A percentile compares a stretch with the other conserved stretches of the same genome.
Evolutionary conservation across 2,113 vertebrate genomes (phyloP).

Genomic region (Tinamus guttatus): DNA sequence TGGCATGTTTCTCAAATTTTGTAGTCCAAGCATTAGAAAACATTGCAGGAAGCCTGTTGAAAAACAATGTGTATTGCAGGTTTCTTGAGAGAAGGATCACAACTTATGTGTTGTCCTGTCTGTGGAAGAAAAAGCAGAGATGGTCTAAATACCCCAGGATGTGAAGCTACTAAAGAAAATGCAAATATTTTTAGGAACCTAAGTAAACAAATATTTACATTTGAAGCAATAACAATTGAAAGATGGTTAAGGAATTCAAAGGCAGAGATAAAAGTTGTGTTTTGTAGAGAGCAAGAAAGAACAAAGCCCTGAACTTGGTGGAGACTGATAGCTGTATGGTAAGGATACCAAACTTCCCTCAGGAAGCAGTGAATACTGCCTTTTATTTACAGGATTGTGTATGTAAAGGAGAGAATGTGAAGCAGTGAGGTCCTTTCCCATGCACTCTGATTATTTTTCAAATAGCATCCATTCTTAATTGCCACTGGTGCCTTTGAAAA

Average conservation of each 20-base stretch:
- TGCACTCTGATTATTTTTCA: neutral
- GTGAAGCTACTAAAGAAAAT: neutral
- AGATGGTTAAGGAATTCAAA: neutral
- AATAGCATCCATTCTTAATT: neutral
- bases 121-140: neutral
- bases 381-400: neutral
- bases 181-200: neutral
- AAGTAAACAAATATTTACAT: neutral
- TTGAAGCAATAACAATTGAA: neutral
- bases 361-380: neutral
- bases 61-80: neutral
- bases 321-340: neutral
- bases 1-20: neutral
- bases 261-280: neutral
- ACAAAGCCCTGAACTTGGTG: neutral
- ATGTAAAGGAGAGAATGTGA: neutral
- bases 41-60: neutral
- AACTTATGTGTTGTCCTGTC: neutral
- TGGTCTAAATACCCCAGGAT: neutral
- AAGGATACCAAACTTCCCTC: neutral
- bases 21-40: neutral
- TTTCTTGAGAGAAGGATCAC: neutral
- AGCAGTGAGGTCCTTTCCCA: neutral
- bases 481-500: neutral
- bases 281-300: neutral